phyloP scores from a whole-genome alignment of 92 coral and sea anemone species.

The Zoanthus sansibaricus region DNA sequence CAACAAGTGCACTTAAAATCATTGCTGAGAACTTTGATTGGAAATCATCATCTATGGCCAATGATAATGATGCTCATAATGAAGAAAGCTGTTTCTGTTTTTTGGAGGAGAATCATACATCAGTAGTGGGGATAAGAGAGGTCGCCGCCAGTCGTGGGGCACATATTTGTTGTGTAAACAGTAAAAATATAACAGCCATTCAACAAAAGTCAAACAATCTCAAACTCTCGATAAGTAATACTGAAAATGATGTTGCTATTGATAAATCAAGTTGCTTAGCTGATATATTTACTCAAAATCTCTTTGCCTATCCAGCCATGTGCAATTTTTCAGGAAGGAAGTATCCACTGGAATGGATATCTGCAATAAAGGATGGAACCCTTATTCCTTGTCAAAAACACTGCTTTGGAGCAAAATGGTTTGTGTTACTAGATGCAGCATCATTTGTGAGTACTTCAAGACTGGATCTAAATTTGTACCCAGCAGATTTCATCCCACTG shows the following conservation, averaged over 20 bases:
- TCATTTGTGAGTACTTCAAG: conserved; percentile 90
- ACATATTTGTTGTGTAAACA: conserved; percentile 65
- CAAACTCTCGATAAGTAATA: background rate
- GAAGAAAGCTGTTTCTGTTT: conserved; percentile 71
- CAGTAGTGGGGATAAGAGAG: conserved; percentile 96
- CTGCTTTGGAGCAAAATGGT: conserved; percentile 60
- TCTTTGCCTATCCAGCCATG: conserved; percentile 96
- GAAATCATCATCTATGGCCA: conserved; percentile 28
- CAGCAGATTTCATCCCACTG: conserved; percentile 90
- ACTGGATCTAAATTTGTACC: conserved; percentile 67
- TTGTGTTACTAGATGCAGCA: conserved; percentile 95
- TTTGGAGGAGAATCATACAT: conserved; percentile 90
- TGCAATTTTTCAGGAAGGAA: conserved; percentile 95
- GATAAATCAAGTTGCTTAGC: background rate
- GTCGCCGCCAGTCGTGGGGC: conserved; percentile 76
- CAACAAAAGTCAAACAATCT: background rate
- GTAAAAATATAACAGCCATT: conserved; percentile 49
- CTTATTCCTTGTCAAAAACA: conserved; percentile 23
- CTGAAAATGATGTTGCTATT: background rate
- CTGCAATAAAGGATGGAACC: conserved; percentile 44
- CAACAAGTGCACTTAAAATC: conserved; percentile 84
- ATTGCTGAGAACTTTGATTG: conserved; percentile 88
- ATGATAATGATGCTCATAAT: conserved; percentile 9
- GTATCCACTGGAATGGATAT: conserved; percentile 84
- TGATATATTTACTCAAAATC: conserved; percentile 6